Conservation (phyloP, 2,113 vertebrate species). For the Peucedramus taeniatus region DNA sequence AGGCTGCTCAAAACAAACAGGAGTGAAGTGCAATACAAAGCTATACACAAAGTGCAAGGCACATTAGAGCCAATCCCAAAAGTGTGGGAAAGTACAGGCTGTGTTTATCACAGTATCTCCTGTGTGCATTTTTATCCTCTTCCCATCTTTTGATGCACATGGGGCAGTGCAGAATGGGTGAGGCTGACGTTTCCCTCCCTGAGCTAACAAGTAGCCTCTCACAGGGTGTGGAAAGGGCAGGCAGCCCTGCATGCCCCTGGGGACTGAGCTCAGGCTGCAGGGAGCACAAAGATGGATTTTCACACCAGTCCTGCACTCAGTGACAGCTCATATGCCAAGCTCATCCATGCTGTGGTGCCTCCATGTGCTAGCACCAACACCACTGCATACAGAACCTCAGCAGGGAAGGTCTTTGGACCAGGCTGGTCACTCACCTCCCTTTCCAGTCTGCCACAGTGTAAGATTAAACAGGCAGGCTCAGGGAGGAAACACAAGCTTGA, state of each 20-base stretch:
- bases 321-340: not conserved
- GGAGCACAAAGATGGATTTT: not conserved
- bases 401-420: not conserved
- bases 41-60: not conserved
- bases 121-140: not conserved
- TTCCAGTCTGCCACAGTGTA: not conserved
- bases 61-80: not conserved
- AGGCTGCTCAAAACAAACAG: conserved; percentile 20
- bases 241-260: not conserved
- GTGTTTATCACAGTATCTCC: not conserved
- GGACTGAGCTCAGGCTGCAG: not conserved
- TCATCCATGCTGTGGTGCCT: not conserved
- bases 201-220: not conserved
- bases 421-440: not conserved
- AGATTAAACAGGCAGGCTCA: not conserved
- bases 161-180: not conserved
- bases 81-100: not conserved
- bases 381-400: not conserved
- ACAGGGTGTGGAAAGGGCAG: not conserved
- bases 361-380: not conserved
- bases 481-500: not conserved
- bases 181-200: not conserved
- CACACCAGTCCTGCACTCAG: not conserved
- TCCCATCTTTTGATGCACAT: not conserved
- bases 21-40: not conserved